phyloP scores from a whole-genome alignment of 2,797 vertebrate genomes.

The Myotis vivesi region DNA sequence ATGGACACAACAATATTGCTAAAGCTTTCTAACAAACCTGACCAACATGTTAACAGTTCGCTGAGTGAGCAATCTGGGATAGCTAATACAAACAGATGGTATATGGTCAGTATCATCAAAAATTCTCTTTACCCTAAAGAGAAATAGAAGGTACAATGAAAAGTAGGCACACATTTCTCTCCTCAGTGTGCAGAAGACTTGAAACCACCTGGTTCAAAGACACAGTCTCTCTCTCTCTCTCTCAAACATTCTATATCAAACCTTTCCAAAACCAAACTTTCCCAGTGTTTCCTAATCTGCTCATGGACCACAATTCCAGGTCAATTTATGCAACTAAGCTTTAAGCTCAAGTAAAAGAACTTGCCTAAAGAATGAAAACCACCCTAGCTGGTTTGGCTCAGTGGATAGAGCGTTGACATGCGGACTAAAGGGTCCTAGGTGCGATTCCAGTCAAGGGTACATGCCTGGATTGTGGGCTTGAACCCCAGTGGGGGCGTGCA shows the following conservation, averaged over 20 bases:
- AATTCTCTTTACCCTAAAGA: conserved; percentile 35
- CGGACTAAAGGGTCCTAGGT: too few species aligned
- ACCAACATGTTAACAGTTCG: background rate
- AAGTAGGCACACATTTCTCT: background rate
- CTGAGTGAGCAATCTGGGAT: background rate
- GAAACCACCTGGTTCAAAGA: background rate
- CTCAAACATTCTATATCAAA: background rate
- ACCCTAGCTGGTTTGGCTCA: too few species aligned
- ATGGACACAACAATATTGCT: background rate
- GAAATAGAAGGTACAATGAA: background rate
- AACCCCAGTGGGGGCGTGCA: too few species aligned
- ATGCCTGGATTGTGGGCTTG: too few species aligned
- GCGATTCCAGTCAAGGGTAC: too few species aligned
- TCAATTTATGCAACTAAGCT: background rate
- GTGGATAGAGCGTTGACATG: too few species aligned
- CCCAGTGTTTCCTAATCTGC: background rate
- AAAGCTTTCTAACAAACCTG: conserved; percentile 29
- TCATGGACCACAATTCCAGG: background rate
- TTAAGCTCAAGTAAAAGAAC: background rate
- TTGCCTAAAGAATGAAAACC: background rate
- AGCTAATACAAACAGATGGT: conserved; percentile 1
- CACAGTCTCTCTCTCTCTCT: background rate
- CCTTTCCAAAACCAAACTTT: background rate
- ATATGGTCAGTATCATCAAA: conserved; percentile 18
- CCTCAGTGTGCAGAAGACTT: background rate